Percentiles rank a stretch among this genome's conserved stretches.
phyloP scores from a whole-genome alignment of 2,113 vertebrate species.

The Cochlearius cochlearius region DNA sequence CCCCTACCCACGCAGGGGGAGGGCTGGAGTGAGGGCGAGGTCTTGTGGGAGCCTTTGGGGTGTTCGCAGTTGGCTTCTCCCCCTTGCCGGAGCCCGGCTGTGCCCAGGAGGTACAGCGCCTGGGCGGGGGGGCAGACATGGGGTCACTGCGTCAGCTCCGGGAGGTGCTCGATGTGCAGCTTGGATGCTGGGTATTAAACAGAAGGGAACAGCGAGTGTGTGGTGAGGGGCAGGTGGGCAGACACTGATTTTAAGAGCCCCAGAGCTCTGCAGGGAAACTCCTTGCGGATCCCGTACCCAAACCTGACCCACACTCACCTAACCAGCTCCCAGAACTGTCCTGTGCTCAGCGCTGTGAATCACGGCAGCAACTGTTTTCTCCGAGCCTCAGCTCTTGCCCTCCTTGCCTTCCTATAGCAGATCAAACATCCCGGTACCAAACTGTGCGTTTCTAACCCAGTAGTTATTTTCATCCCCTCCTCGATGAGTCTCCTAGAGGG shows the following conservation, averaged over 20 bases:
- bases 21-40: not conserved
- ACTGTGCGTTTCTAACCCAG: not conserved
- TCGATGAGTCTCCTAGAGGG: not conserved
- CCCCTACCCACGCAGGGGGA: not conserved
- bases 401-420: not conserved
- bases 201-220: not conserved
- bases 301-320: not conserved
- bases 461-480: not conserved
- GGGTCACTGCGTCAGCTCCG: not conserved
- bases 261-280: not conserved
- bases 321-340: not conserved
- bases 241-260: not conserved
- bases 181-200: not conserved
- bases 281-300: not conserved
- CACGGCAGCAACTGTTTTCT: not conserved
- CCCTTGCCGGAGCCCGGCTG: rapidly evolving
- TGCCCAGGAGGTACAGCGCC: not conserved
- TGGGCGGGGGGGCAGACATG: rapidly evolving
- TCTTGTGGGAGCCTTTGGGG: not conserved
- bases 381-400: not conserved
- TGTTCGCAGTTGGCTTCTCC: not conserved
- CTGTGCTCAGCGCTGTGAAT: not conserved
- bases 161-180: rapidly evolving
- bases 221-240: not conserved
- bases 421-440: not conserved